Conservation (phyloP, 1,140 invertebrate species). For the Musca domestica region DNA sequence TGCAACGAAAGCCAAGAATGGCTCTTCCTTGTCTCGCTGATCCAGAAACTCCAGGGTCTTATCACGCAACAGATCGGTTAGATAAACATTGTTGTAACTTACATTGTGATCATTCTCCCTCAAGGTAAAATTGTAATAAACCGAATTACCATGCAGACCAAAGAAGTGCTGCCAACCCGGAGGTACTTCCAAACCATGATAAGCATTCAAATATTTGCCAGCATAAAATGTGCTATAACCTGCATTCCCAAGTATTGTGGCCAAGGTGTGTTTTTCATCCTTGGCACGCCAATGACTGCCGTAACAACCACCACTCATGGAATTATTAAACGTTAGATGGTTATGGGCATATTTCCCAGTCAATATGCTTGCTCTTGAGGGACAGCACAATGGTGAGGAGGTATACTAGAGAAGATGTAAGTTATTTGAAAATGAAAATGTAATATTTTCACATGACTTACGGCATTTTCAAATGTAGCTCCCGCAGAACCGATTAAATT, state of each 20-base stretch:
- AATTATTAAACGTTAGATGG: conserved; percentile 76
- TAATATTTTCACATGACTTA: conserved; percentile 56
- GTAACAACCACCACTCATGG: conserved; percentile 72
- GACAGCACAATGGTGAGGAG: conserved; percentile 82
- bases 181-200: conserved; percentile 69
- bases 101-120: conserved; percentile 73
- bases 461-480: conserved; percentile 69
- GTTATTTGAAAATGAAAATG: neutral
- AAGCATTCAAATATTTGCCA: conserved; percentile 85
- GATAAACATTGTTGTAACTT: conserved; percentile 66
- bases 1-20: conserved; percentile 81
- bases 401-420: conserved; percentile 62
- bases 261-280: conserved; percentile 68
- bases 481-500: conserved; percentile 65
- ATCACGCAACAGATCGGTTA: conserved; percentile 76
- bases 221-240: conserved; percentile 80
- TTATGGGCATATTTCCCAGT: conserved; percentile 85
- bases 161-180: conserved; percentile 80
- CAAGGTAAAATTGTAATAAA: conserved; percentile 85
- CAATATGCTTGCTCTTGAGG: conserved; percentile 81
- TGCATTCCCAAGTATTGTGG: conserved; percentile 60
- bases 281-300: conserved; percentile 64
- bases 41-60: conserved; percentile 62
- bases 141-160: conserved; percentile 79
- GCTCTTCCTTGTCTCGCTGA: conserved; percentile 41